Conservation (phyloP, 2,113 vertebrate species). For the Cromileptes altivelis region DNA sequence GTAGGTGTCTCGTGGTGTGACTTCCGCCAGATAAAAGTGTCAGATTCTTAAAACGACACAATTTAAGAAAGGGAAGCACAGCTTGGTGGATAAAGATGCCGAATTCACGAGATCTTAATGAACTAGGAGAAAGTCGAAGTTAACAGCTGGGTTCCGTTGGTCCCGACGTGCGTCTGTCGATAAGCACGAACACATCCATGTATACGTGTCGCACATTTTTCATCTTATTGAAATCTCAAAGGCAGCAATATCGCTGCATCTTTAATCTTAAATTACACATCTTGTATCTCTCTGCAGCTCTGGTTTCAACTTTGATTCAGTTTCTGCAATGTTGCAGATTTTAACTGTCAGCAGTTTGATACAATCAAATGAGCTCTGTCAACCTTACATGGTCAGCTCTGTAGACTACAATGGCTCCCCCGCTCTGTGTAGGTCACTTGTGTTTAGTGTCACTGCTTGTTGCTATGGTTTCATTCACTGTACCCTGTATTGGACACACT, state of each 20-base stretch:
- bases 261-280: neutral
- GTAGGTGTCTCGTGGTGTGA: neutral
- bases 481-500: too few species aligned
- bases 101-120: too few species aligned
- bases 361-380: neutral
- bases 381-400: neutral
- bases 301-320: too few species aligned
- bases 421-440: neutral
- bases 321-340: too few species aligned
- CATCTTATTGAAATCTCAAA: too few species aligned
- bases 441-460: slow-evolving; percentile 32
- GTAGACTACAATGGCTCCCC: neutral
- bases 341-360: neutral
- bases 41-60: too few species aligned
- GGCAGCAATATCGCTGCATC: too few species aligned
- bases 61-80: too few species aligned
- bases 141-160: too few species aligned
- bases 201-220: neutral
- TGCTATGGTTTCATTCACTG: slow-evolving; percentile 15
- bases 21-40: neutral
- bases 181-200: neutral
- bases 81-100: too few species aligned
- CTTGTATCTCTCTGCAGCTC: neutral
- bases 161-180: too few species aligned
- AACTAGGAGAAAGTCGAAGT: too few species aligned